Percentiles rank a stretch among this genome's conserved stretches.
Conservation (phyloP, 1,140 invertebrate genomes). For the Platorchestia sp. region DNA sequence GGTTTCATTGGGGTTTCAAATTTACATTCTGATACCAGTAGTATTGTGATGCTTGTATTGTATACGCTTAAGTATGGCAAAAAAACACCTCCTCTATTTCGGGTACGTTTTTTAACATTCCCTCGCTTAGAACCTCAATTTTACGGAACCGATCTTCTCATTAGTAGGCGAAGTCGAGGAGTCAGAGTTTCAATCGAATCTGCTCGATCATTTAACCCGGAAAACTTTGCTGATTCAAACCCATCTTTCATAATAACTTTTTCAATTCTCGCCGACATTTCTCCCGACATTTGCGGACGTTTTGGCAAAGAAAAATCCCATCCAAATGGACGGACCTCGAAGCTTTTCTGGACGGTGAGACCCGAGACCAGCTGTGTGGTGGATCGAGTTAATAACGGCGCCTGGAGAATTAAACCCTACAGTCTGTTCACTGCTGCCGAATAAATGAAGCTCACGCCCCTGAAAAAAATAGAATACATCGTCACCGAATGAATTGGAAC, state of each 20-base stretch:
- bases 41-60: no score
- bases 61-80: not conserved
- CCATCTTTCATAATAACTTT: conserved; percentile 10
- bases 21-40: no score
- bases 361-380: not conserved
- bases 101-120: not conserved
- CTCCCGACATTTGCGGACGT: not conserved
- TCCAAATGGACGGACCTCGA: not conserved
- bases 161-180: not conserved
- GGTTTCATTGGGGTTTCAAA: no score
- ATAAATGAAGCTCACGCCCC: not conserved
- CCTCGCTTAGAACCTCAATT: not conserved
- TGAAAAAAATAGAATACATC: not conserved
- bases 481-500: not conserved
- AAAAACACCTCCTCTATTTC: not conserved
- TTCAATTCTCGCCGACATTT: not conserved
- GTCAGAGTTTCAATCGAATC: conserved; percentile 1
- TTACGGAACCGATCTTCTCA: not conserved
- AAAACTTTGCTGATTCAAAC: conserved; percentile 1
- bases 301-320: not conserved
- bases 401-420: not conserved
- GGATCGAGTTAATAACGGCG: not conserved
- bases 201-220: not conserved
- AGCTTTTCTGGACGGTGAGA: not conserved
- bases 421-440: not conserved